phyloP scores from a whole-genome alignment of 1,140 invertebrate species.

The Procambarus virginalis region DNA sequence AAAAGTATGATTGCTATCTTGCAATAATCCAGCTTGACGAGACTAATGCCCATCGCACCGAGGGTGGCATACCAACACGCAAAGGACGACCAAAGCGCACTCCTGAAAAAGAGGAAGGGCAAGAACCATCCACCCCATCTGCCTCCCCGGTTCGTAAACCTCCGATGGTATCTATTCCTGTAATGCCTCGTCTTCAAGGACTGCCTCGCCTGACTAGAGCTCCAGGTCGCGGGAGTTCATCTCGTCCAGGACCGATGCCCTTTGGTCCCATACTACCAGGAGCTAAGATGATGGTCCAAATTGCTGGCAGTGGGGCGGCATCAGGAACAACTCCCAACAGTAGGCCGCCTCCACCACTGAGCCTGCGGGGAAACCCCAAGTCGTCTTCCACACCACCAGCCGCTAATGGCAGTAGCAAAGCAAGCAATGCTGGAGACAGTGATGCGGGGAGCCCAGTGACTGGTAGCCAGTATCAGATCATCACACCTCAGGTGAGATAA shows the following conservation, averaged over 20 bases:
- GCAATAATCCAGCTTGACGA: slow-evolving; percentile 80
- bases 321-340: neutral
- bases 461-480: slow-evolving; percentile 56
- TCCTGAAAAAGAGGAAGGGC: slow-evolving; percentile 56
- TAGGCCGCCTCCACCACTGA: slow-evolving; percentile 39
- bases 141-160: slow-evolving; percentile 60
- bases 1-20: slow-evolving; percentile 92
- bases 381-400: slow-evolving; percentile 15
- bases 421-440: slow-evolving; percentile 8
- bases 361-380: slow-evolving; percentile 21
- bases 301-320: slow-evolving; percentile 44
- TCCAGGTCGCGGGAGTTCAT: slow-evolving; percentile 17
- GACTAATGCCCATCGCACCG: slow-evolving; percentile 62
- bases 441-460: slow-evolving; percentile 5
- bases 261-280: slow-evolving; percentile 66
- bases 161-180: slow-evolving; percentile 54
- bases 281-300: slow-evolving; percentile 64
- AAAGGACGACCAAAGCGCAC: slow-evolving; percentile 66
- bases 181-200: slow-evolving; percentile 42
- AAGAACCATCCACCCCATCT: slow-evolving; percentile 29
- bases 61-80: slow-evolving; percentile 65
- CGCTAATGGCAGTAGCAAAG: neutral
- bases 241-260: slow-evolving; percentile 62
- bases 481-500: slow-evolving; percentile 59
- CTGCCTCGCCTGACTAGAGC: slow-evolving; percentile 51